These are phyloP conservation scores for Tapirus terrestris DNA, from an alignment of 2,113 vertebrate genomes.

Conservation along the genomic window DNA sequence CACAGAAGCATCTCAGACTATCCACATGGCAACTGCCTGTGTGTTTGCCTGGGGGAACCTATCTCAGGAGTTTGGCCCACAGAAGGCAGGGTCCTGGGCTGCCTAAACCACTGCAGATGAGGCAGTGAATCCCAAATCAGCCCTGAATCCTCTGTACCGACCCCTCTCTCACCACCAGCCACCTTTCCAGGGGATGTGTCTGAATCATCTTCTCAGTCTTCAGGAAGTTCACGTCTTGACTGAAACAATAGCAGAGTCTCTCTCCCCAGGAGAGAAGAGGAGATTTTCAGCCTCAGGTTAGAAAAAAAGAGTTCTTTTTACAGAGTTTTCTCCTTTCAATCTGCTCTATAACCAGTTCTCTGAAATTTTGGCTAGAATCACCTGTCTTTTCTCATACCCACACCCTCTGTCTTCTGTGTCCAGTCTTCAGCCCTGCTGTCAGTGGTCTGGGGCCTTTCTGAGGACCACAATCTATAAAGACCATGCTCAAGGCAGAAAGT, in stretches of 20 bases:
- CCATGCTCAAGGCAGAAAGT: neutral
- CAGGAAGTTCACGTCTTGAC: neutral
- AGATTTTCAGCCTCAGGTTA: neutral
- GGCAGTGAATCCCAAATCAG: neutral
- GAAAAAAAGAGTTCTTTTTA: neutral
- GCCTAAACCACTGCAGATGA: neutral
- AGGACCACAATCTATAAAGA: neutral
- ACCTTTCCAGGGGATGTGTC: neutral
- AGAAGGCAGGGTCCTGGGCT: neutral
- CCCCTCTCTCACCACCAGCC: neutral
- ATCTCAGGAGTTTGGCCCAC: neutral
- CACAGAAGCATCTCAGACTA: neutral
- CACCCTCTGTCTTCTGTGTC: accelerated
- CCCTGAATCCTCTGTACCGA: neutral
- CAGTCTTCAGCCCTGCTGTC: neutral
- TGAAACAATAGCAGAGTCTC: neutral
- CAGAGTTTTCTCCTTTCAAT: neutral
- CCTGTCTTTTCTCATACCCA: too few species aligned
- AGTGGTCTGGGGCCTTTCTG: neutral
- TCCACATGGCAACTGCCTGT: neutral
- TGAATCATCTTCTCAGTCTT: neutral
- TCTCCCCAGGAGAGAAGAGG: neutral
- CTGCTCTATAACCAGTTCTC: neutral
- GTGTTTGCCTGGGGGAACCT: neutral
- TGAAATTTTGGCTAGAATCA: neutral